Evolutionary conservation across 1,140 invertebrate species (phyloP).

Genomic region (Phortica variegata): DNA sequence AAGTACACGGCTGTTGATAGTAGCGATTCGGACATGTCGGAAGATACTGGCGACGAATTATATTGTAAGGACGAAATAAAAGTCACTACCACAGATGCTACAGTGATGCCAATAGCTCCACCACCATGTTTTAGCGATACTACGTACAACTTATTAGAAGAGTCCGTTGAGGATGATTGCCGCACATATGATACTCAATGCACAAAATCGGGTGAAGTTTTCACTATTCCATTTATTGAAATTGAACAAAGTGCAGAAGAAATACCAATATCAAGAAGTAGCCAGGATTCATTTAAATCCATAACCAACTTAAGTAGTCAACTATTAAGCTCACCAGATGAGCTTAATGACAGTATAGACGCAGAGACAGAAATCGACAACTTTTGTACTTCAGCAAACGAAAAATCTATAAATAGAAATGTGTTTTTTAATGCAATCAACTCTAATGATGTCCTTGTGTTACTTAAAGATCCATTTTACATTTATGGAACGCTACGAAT

Average conservation of each 20-base stretch:
- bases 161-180: no score
- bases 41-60: slow-evolving; percentile 1
- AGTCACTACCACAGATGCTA: slow-evolving; percentile 4
- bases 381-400: neutral
- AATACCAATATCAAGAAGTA: no score
- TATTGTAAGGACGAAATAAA: neutral
- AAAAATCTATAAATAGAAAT: neutral
- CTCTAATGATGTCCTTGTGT: slow-evolving; percentile 15
- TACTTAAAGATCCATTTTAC: slow-evolving; percentile 22
- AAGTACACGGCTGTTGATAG: slow-evolving; percentile 6
- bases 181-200: no score
- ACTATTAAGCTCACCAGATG: no score
- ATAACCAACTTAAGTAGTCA: no score
- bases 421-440: slow-evolving; percentile 20
- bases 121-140: neutral
- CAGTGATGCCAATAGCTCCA: neutral
- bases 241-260: no score
- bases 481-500: slow-evolving; percentile 58
- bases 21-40: neutral
- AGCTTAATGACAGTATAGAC: no score
- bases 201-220: no score
- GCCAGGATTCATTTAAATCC: no score
- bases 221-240: no score
- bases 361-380: neutral
- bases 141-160: neutral